phyloP scores from a whole-genome alignment of 2,888 invertebrate genomes.

The Cosmorhoe ocellata region DNA sequence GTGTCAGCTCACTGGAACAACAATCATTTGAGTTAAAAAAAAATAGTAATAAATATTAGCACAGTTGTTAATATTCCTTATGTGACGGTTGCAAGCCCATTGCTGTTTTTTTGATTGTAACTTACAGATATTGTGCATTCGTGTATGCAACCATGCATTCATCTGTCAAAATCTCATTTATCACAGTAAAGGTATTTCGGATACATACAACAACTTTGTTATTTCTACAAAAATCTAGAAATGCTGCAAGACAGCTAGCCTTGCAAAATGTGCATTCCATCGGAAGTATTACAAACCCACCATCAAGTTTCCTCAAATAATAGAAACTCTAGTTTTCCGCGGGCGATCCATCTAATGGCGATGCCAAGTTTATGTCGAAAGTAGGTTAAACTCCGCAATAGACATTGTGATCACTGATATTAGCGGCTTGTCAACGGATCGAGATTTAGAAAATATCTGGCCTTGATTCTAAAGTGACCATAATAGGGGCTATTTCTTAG shows the following conservation, averaged over 20 bases:
- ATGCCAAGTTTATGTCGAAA: conserved; percentile 12
- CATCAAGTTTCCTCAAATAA: conserved; percentile 33
- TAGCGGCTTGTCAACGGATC: conserved; percentile 8
- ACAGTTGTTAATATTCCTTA: too few relatives aligned
- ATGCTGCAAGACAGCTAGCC: neutral
- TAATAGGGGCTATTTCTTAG: too few relatives aligned
- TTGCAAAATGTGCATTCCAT: conserved; percentile 14
- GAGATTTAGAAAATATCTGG: conserved; percentile 5
- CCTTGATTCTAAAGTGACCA: conserved; percentile 3
- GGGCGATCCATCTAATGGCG: conserved; percentile 46
- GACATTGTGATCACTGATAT: conserved; percentile 22
- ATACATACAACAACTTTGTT: too few relatives aligned
- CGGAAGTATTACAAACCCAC: conserved; percentile 30
- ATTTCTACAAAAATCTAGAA: too few relatives aligned
- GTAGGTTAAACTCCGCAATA: conserved; percentile 13
- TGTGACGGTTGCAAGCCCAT: too few relatives aligned
- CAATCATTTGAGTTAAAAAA: neutral
- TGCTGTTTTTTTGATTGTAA: too few relatives aligned
- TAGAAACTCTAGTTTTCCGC: conserved; percentile 48
- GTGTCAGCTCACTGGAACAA: conserved; percentile 72
- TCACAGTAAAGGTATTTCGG: too few relatives aligned
- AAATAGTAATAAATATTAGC: neutral
- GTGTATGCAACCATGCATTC: too few relatives aligned
- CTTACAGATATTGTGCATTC: too few relatives aligned
- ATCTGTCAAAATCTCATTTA: too few relatives aligned